phyloP scores from a whole-genome alignment of 2,113 vertebrate species.

The Perccottus glenii region DNA sequence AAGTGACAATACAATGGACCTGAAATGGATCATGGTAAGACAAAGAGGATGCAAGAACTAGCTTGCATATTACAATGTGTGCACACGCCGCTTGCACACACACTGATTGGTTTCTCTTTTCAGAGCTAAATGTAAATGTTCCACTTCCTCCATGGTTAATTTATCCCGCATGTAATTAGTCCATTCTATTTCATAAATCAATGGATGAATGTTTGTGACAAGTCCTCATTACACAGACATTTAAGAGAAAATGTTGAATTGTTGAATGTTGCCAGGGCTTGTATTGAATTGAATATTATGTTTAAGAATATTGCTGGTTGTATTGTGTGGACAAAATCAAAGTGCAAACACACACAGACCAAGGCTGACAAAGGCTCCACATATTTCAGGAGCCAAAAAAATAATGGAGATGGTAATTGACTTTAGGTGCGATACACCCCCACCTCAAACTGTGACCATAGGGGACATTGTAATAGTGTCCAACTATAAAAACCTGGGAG shows the following conservation, averaged over 20 bases:
- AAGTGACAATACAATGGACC: conserved; percentile 79
- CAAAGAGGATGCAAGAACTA: conserved; percentile 63
- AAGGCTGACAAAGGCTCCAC: too few relatives aligned
- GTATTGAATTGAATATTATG: conserved; percentile 22
- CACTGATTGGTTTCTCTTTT: conserved; percentile 35
- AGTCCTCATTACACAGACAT: conserved; percentile 55
- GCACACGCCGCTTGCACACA: conserved; percentile 1
- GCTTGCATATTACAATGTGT: conserved; percentile 44
- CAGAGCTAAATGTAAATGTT: conserved; percentile 67
- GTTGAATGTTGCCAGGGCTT: conserved; percentile 24
- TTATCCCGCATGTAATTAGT: conserved; percentile 75
- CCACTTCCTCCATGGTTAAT: conserved; percentile 68
- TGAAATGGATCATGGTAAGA: conserved; percentile 78
- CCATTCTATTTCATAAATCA: conserved; percentile 75
- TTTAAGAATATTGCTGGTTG: conserved; percentile 13
- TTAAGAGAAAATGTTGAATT: conserved; percentile 25
- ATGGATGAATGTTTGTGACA: conserved; percentile 38
- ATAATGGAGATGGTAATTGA: too few relatives aligned
- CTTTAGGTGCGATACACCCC: too few relatives aligned
- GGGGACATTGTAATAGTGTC: too few relatives aligned
- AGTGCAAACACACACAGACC: background rate
- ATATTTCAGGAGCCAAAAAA: too few relatives aligned
- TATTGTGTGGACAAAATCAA: background rate
- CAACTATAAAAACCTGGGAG: too few relatives aligned
- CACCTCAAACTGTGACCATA: too few relatives aligned